A percentile compares a stretch with the other conserved stretches of the same genome.
Conservation (phyloP, 2,888 invertebrate genomes). For the Adineta ricciae region DNA sequence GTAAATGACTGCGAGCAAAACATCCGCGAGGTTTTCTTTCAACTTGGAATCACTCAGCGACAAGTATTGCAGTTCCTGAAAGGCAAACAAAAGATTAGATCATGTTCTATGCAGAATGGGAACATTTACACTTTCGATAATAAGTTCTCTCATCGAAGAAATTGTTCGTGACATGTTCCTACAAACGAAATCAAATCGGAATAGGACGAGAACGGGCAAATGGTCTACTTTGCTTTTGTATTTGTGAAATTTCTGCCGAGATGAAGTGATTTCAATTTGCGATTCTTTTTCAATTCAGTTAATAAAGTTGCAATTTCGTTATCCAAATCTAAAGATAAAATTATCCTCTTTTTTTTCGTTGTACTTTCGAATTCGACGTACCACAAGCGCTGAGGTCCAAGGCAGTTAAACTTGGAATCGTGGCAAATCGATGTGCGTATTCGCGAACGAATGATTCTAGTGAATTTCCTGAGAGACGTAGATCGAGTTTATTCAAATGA, state of each 20-base stretch:
- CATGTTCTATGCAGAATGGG: not conserved
- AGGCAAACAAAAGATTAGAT: too few species aligned
- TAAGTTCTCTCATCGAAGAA: not conserved
- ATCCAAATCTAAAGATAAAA: not conserved
- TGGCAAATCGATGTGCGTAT: not conserved
- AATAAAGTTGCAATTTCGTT: not conserved
- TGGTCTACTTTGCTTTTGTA: not conserved
- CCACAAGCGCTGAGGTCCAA: not conserved
- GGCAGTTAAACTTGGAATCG: not conserved
- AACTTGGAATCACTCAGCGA: not conserved
- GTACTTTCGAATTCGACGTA: too few species aligned
- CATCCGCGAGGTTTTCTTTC: not conserved
- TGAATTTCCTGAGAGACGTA: not conserved
- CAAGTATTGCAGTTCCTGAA: not conserved
- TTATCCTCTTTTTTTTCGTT: too few species aligned
- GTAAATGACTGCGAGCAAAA: slow-evolving; percentile 61
- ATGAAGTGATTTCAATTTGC: not conserved
- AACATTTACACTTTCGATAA: not conserved
- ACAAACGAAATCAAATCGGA: not conserved
- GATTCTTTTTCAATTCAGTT: not conserved
- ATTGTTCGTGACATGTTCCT: not conserved
- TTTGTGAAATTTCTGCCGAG: not conserved
- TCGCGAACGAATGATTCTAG: not conserved
- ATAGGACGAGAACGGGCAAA: too few species aligned
- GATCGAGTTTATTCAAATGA: not conserved